These are phyloP conservation scores for Chaetogeoica ovagalla DNA, from an alignment of 2,888 invertebrate genomes.

Conservation along the genomic window DNA sequence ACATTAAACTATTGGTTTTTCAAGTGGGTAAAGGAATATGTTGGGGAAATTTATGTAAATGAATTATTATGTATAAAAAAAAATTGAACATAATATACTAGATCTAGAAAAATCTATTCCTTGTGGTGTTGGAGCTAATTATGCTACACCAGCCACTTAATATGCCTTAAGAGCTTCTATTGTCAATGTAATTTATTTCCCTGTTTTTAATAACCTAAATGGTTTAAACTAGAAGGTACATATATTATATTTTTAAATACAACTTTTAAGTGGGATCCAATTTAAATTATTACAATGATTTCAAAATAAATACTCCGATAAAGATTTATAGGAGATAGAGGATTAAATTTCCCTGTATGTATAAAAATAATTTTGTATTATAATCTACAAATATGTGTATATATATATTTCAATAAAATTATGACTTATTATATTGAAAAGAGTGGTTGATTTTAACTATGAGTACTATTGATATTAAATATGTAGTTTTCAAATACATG, in stretches of 20 bases:
- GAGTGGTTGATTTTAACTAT: no score
- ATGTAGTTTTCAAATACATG: neutral
- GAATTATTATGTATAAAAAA: neutral
- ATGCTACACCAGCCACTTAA: neutral
- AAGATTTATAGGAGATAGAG: no score
- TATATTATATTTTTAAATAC: neutral
- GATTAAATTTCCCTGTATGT: neutral
- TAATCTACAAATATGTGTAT: neutral
- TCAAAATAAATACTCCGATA: no score
- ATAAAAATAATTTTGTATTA: neutral
- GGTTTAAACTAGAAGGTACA: neutral
- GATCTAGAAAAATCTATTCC: neutral
- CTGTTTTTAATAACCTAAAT: neutral
- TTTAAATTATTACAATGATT: neutral
- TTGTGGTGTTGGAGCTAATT: conserved; percentile 17
- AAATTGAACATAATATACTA: neutral
- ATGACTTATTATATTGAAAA: neutral
- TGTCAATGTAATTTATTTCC: conserved; percentile 2
- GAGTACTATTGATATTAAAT: no score
- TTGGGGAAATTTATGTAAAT: neutral
- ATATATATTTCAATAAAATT: conserved; percentile 3
- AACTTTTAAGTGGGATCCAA: neutral
- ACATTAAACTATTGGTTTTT: neutral
- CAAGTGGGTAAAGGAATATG: neutral
- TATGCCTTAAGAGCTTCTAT: conserved; percentile 5